Evolutionary conservation across 2,888 invertebrate species (phyloP).

Genomic region (Hemistola chrysoprasaria): DNA sequence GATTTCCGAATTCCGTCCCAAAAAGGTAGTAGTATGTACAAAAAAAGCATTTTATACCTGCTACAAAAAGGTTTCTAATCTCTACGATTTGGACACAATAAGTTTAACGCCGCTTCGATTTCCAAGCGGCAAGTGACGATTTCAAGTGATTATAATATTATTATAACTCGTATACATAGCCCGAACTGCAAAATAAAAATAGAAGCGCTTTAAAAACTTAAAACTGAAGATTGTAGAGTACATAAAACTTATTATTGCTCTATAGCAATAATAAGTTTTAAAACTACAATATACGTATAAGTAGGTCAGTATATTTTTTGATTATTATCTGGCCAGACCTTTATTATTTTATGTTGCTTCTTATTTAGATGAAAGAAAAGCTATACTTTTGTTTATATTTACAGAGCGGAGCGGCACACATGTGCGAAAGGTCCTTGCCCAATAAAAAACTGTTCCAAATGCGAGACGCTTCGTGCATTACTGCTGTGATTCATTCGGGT

Average conservation of each 20-base stretch:
- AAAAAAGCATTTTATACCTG: slow-evolving; percentile 73
- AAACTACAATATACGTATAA: too few relatives aligned
- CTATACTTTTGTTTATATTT: too few relatives aligned
- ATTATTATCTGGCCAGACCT: too few relatives aligned
- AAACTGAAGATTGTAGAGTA: too few relatives aligned
- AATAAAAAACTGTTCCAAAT: slow-evolving; percentile 48
- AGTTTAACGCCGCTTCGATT: too few relatives aligned
- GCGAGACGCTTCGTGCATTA: slow-evolving; percentile 58
- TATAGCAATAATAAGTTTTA: too few relatives aligned
- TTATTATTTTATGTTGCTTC: too few relatives aligned
- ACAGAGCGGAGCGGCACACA: slow-evolving; percentile 15
- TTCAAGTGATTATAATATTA: slow-evolving; percentile 61
- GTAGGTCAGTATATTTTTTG: too few relatives aligned
- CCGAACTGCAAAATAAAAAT: not conserved
- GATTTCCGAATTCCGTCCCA: slow-evolving; percentile 53
- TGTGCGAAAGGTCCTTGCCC: slow-evolving; percentile 38
- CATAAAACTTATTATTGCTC: too few relatives aligned
- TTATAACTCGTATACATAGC: too few relatives aligned
- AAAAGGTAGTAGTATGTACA: too few relatives aligned
- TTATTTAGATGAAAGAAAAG: too few relatives aligned
- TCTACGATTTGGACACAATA: slow-evolving; percentile 58
- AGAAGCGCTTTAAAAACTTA: slow-evolving; percentile 40
- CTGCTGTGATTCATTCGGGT: slow-evolving; percentile 73
- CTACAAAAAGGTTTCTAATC: slow-evolving; percentile 56
- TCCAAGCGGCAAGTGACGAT: slow-evolving; percentile 55